These are phyloP conservation scores for Amiota mariae DNA, from an alignment of 2,888 invertebrate species.

Conservation along the genomic window DNA sequence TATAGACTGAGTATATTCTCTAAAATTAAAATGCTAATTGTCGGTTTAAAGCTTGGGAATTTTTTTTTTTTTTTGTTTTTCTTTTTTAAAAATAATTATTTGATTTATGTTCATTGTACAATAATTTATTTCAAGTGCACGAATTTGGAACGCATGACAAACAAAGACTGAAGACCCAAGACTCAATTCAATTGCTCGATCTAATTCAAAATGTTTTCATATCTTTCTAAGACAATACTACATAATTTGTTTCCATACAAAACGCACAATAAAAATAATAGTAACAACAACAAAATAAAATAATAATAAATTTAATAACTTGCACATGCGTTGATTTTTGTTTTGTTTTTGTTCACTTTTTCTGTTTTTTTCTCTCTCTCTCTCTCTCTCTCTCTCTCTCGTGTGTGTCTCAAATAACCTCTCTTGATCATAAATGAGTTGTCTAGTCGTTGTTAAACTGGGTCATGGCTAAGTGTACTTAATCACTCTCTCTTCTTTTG, in stretches of 20 bases:
- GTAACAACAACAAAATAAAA: background rate
- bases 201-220: too few species aligned
- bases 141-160: background rate
- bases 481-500: conserved; percentile 33
- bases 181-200: too few species aligned
- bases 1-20: too few species aligned
- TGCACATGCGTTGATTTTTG: background rate
- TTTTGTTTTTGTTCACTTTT: background rate
- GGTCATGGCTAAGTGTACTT: conserved; percentile 65
- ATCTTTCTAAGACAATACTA: too few species aligned
- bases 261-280: background rate
- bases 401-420: background rate
- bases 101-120: background rate
- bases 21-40: background rate
- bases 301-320: background rate
- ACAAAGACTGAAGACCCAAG: background rate
- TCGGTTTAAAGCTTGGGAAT: background rate
- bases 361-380: background rate
- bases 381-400: background rate
- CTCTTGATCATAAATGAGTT: conserved; percentile 13
- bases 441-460: conserved; percentile 43
- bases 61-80: background rate
- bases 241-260: too few species aligned
- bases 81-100: background rate
- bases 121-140: conserved; percentile 6